Evolutionary conservation across 2,113 vertebrate species (phyloP).

Genomic region (Catharus minimus): DNA sequence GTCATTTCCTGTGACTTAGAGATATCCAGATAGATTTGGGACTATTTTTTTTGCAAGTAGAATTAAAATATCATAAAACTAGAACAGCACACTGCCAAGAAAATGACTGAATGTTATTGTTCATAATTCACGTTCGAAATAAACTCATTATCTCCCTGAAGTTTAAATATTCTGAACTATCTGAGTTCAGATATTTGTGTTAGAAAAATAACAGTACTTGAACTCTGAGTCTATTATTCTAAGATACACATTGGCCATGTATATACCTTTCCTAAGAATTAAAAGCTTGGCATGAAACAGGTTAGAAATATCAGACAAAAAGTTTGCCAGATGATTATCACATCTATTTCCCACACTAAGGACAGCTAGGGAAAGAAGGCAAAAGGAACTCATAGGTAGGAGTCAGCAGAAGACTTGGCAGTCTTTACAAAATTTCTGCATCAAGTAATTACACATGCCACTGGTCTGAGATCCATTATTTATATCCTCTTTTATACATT

Average conservation of each 20-base stretch:
- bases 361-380: background rate
- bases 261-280: background rate
- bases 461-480: slow-evolving; percentile 61
- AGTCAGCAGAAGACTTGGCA: slow-evolving; percentile 36
- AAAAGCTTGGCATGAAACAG: slow-evolving; percentile 10
- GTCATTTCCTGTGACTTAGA: background rate
- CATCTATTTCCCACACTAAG: background rate
- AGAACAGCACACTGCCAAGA: background rate
- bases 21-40: background rate
- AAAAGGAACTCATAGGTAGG: background rate
- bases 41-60: background rate
- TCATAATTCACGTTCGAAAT: background rate
- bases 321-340: background rate
- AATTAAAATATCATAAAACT: background rate
- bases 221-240: background rate
- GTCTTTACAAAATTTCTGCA: background rate
- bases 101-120: background rate
- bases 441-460: slow-evolving; percentile 52
- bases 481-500: slow-evolving; percentile 23
- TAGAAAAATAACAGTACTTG: background rate
- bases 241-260: background rate
- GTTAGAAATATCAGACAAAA: slow-evolving; percentile 25
- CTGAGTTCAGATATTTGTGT: background rate
- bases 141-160: background rate
- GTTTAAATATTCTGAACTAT: background rate